A percentile compares a stretch with the other conserved stretches of the same genome.
These are phyloP conservation scores for Bradypus variegatus DNA, from an alignment of 2,797 vertebrate genomes.

Conservation along the genomic window DNA sequence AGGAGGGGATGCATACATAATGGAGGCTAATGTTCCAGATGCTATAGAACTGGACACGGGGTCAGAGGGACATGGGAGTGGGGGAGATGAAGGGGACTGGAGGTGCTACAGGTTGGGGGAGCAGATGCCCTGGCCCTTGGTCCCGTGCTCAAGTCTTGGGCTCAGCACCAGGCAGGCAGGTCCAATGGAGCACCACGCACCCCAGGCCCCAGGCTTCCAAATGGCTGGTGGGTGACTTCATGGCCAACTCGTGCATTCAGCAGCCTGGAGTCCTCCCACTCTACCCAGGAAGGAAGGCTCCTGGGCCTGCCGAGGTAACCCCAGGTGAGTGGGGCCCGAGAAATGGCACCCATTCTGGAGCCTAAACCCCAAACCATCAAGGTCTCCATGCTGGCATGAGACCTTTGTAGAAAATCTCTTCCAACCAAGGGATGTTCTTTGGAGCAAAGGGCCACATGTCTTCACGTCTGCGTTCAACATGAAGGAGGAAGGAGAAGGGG, in stretches of 20 bases:
- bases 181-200: conserved; percentile 56
- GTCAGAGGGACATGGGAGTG: too few relatives aligned
- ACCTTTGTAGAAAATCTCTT: neutral
- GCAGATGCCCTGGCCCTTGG: neutral
- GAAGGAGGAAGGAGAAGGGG: neutral
- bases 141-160: neutral
- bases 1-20: neutral
- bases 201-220: conserved; percentile 44
- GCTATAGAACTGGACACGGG: neutral
- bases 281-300: neutral
- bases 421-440: neutral
- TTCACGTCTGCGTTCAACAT: too few relatives aligned
- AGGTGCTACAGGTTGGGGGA: neutral
- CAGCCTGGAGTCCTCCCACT: neutral
- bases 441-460: neutral
- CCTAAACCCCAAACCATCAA: neutral
- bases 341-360: neutral
- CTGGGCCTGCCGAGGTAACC: neutral
- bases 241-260: conserved; percentile 33
- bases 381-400: neutral
- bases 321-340: neutral
- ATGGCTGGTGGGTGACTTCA: conserved; percentile 57
- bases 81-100: neutral
- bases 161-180: conserved; percentile 33
- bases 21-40: neutral